Conservation (phyloP, 2,797 vertebrate genomes). For the Rhadinocentrus ornatus region DNA sequence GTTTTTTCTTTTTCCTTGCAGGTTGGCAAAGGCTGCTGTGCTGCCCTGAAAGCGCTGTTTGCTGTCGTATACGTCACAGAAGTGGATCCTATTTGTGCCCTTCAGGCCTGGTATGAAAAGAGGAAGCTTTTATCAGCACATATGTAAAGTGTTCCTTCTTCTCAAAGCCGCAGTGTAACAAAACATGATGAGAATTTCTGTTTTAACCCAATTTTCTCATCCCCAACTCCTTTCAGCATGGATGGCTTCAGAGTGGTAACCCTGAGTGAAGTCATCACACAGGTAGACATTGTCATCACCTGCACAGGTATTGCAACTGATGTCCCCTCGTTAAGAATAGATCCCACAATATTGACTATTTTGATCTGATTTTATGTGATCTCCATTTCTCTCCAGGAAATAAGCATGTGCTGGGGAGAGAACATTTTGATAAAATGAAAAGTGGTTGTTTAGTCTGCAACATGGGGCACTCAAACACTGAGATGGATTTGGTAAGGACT, state of each 20-base stretch:
- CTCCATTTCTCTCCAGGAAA: conserved; percentile 82
- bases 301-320: conserved; percentile 87
- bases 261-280: conserved; percentile 89
- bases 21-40: conserved; percentile 95
- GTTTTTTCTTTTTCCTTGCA: conserved; percentile 54
- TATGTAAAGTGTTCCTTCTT: conserved; percentile 7
- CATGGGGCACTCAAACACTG: conserved; percentile 97
- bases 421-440: conserved; percentile 94
- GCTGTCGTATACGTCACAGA: conserved; percentile 92
- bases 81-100: conserved; percentile 94
- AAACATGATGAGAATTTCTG: conserved; percentile 8
- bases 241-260: conserved; percentile 93
- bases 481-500: conserved; percentile 86
- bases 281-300: conserved; percentile 93
- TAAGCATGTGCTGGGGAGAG: conserved; percentile 91
- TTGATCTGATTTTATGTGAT: not conserved
- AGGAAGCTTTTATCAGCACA: conserved; percentile 32
- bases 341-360: not conserved
- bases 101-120: conserved; percentile 91
- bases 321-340: not conserved
- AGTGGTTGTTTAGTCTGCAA: conserved; percentile 95
- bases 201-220: conserved; percentile 7
- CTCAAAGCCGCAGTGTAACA: not conserved
- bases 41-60: conserved; percentile 91
- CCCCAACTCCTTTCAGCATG: conserved; percentile 83